Evolutionary conservation across 1,140 invertebrate species (phyloP).

Genomic region (Pantala flavescens): DNA sequence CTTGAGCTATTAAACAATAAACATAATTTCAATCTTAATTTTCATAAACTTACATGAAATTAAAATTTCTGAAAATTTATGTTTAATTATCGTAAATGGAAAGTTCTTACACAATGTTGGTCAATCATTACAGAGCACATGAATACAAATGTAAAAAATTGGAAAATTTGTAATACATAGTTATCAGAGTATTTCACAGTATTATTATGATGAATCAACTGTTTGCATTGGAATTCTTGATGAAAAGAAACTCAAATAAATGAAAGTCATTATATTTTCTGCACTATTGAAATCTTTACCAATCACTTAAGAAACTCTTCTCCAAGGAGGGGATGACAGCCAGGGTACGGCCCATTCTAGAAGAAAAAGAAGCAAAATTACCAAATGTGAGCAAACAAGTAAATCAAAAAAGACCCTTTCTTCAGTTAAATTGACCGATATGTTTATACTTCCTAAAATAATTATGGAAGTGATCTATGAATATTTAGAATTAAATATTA

Average conservation of each 20-base stretch:
- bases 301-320: slow-evolving; percentile 38
- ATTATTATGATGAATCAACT: no score
- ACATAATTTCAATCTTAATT: no score
- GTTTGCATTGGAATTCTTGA: not conserved
- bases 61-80: no score
- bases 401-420: not conserved
- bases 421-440: not conserved
- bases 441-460: not conserved
- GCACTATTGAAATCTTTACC: not conserved
- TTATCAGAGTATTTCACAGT: no score
- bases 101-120: no score
- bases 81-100: no score
- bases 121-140: not conserved
- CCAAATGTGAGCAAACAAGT: not conserved
- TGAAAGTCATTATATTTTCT: not conserved
- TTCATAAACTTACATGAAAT: no score
- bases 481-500: slow-evolving; percentile 24
- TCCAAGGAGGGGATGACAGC: slow-evolving; percentile 40
- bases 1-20: no score
- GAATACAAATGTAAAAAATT: not conserved
- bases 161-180: not conserved
- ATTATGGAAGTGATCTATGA: slow-evolving; percentile 2
- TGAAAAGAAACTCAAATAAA: not conserved
- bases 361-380: slow-evolving; percentile 26
- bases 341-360: slow-evolving; percentile 38